Conservation (phyloP, 1,140 invertebrate genomes). For the Magallana angulata region DNA sequence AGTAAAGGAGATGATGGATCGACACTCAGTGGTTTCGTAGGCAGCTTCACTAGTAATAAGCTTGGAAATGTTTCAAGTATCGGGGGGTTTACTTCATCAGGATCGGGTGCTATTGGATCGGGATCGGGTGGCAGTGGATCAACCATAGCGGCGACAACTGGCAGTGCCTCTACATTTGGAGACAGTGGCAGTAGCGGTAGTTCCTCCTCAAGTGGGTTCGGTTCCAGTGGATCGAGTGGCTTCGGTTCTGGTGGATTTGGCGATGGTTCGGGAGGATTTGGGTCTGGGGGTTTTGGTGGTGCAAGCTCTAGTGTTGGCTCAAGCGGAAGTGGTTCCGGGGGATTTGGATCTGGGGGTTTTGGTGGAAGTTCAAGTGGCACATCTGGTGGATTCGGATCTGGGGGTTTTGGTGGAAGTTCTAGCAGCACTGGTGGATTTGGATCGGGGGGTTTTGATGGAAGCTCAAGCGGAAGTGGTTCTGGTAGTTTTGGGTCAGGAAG, state of each 20-base stretch:
- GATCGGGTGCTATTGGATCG: too few relatives aligned
- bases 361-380: slow-evolving; percentile 32
- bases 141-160: neutral
- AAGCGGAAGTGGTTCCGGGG: neutral
- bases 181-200: neutral
- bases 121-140: neutral
- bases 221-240: neutral
- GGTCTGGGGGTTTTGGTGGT: neutral
- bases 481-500: neutral
- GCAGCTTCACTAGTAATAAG: slow-evolving; percentile 5
- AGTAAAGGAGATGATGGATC: slow-evolving; percentile 33
- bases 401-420: neutral
- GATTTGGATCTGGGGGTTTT: slow-evolving; percentile 15
- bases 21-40: slow-evolving; percentile 7
- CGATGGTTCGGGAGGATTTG: neutral
- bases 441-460: neutral
- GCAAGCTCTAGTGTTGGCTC: too few relatives aligned
- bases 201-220: neutral
- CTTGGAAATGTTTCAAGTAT: slow-evolving; percentile 8
- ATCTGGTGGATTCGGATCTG: neutral
- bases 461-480: slow-evolving; percentile 5
- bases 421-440: neutral
- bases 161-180: slow-evolving; percentile 3
- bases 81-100: neutral
- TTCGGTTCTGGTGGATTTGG: slow-evolving; percentile 15